Base-by-base conservation (phyloP, 2,797 vertebrate species). In the Anguilla marmorata region DNA sequence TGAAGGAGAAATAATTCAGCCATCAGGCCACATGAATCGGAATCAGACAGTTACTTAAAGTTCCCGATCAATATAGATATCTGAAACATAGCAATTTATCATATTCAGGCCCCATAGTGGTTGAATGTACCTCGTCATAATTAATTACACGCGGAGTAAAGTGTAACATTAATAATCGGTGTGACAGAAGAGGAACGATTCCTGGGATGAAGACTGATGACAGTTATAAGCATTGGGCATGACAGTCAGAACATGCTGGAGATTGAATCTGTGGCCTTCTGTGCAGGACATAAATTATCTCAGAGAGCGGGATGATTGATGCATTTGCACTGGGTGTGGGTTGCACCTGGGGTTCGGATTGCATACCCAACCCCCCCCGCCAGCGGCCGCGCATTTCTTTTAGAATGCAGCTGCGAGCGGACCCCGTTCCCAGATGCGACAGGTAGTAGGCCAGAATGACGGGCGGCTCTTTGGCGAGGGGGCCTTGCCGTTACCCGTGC, bases 271-370 rank as follows among this genome's bases (percentile, higher is more conserved):
- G 92, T 94, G 95, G 94, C 95, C 95, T 95, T 94, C 95, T 95
- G 94, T 95, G 93, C 94, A 94, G 95, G 94, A 96, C 96, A 97
- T 96, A 96, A 96, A 96, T 96, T 96, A 94, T 96, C 96, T 94
- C 93, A 92, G 93, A 93, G 93, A 95, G 95, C 93, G 93, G 95
- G 96, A 95, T 96, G 96, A 96, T 96, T 96, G 96, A 97, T 96
- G 96, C 92, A 92, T 96, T 96, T 95, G 93, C 95, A 94, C 93
- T 92, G 91, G 90, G 90, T 92, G 91, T 90, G 86, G 16, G 90
- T 94, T 94, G 74, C 95, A 94, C 87, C 93, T 91, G 94, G 95
- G 94, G 94, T 94, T 91, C 30, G 93, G 94, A 93, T 92, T 92
- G 87, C 4, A 91, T 94, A 92, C 93, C 93, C 84, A 92, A 93